A percentile compares a stretch with the other conserved stretches of the same genome.
Evolutionary conservation across 2,888 invertebrate genomes (phyloP).

Genomic region (Nemotelus nigrinus): DNA sequence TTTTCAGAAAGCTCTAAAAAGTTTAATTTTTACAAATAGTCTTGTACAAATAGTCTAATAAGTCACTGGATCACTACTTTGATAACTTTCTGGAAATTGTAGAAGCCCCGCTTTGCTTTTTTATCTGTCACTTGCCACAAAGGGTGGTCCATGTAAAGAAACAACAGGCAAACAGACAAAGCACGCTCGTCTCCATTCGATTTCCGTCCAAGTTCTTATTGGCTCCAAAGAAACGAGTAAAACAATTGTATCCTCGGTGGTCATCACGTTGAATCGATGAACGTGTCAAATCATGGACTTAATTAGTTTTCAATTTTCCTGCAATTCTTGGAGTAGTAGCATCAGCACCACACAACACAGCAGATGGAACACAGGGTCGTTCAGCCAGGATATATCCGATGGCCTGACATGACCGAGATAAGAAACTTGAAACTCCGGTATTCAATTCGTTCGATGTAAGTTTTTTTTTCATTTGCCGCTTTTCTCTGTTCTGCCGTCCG

Average conservation of each 20-base stretch:
- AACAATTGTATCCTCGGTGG: conserved; percentile 19
- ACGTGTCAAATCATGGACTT: conserved; percentile 50
- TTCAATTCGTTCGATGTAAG: conserved; percentile 11
- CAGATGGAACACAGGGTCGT: background rate
- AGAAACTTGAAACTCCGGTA: conserved; percentile 28
- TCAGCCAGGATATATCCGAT: conserved; percentile 27
- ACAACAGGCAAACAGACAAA: no score
- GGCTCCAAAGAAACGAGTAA: background rate
- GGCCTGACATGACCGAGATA: conserved; percentile 38
- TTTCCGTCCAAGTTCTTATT: no score
- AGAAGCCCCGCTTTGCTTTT: no score
- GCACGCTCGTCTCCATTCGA: background rate
- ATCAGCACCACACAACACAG: background rate
- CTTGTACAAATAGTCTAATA: no score
- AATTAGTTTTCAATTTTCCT: conserved; percentile 49
- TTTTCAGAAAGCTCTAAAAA: no score
- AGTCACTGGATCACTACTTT: no score
- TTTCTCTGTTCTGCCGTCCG: background rate
- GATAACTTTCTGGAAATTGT: no score
- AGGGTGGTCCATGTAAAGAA: no score
- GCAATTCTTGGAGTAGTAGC: background rate
- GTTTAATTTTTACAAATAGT: no score
- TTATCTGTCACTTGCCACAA: no score
- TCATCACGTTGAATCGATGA: conserved; percentile 47
- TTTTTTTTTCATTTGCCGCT: background rate